phyloP scores from a whole-genome alignment of 2,113 vertebrate species.

The Lonchura striata region DNA sequence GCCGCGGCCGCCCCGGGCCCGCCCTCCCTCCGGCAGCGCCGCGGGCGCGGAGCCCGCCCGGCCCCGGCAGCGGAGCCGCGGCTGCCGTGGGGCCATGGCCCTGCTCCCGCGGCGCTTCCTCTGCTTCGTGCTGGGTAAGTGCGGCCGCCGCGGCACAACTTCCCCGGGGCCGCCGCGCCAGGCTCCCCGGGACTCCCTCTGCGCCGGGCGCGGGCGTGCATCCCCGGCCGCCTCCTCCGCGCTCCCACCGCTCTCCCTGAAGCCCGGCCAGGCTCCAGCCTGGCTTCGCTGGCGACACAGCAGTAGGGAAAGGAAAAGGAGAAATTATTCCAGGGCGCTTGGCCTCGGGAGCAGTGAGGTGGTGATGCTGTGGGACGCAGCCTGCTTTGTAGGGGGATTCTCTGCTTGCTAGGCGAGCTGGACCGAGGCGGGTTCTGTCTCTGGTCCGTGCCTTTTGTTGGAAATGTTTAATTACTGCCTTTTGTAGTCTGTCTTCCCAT shows the following conservation, averaged over 20 bases:
- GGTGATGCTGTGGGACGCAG: background rate
- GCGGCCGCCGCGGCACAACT: background rate
- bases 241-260: background rate
- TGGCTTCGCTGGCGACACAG: background rate
- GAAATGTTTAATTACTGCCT: background rate
- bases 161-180: background rate
- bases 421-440: accelerated
- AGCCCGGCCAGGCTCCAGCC: background rate
- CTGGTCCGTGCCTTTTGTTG: background rate
- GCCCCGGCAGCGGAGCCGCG: background rate
- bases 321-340: background rate
- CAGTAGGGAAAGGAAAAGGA: background rate
- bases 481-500: accelerated
- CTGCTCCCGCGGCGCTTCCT: slow-evolving; percentile 29
- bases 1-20: background rate
- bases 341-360: accelerated
- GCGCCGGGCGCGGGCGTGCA: background rate
- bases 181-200: background rate
- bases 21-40: background rate
- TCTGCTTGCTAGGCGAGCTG: background rate
- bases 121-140: slow-evolving; percentile 59
- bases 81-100: background rate
- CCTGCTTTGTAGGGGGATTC: background rate
- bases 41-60: background rate
- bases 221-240: background rate